Evolutionary conservation across 1,140 invertebrate species (phyloP).

Genomic region (Drosophila triauraria): DNA sequence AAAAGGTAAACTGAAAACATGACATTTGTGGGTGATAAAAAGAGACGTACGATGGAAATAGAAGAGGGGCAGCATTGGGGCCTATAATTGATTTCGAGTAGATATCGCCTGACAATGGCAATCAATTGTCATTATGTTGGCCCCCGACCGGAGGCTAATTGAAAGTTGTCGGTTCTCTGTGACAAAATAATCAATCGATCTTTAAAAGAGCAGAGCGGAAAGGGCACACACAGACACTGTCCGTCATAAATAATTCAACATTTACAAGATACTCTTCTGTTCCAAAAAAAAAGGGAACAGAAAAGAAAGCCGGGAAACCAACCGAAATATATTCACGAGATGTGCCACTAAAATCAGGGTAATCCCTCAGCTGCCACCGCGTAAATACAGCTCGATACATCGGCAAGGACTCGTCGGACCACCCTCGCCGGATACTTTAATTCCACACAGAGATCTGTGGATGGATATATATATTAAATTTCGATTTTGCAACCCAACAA

Average conservation of each 20-base stretch:
- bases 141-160: conserved; percentile 62
- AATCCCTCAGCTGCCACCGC: conserved; percentile 23
- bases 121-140: conserved; percentile 76
- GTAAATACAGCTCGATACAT: conserved; percentile 26
- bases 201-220: conserved; percentile 26
- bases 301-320: conserved; percentile 18
- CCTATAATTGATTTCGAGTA: conserved; percentile 70
- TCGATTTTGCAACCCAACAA: conserved; percentile 69
- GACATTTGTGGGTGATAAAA: conserved; percentile 54
- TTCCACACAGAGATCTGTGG: conserved; percentile 32
- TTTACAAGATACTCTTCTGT: conserved; percentile 66
- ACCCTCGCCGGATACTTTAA: conserved; percentile 44
- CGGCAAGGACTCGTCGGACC: conserved; percentile 6
- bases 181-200: conserved; percentile 49
- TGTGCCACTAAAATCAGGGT: conserved; percentile 18
- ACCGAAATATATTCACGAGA: conserved; percentile 32
- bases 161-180: conserved; percentile 64
- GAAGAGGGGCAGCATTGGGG: conserved; percentile 8
- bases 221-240: conserved; percentile 1
- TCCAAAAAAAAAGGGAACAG: conserved; percentile 13
- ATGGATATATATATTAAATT: conserved; percentile 75
- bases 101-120: conserved; percentile 71
- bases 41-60: conserved; percentile 3
- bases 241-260: conserved; percentile 80
- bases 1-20: conserved; percentile 36